A percentile compares a stretch with the other conserved stretches of the same genome.
phyloP scores from a whole-genome alignment of 2,888 invertebrate species.

The Plemyria rubiginata region DNA sequence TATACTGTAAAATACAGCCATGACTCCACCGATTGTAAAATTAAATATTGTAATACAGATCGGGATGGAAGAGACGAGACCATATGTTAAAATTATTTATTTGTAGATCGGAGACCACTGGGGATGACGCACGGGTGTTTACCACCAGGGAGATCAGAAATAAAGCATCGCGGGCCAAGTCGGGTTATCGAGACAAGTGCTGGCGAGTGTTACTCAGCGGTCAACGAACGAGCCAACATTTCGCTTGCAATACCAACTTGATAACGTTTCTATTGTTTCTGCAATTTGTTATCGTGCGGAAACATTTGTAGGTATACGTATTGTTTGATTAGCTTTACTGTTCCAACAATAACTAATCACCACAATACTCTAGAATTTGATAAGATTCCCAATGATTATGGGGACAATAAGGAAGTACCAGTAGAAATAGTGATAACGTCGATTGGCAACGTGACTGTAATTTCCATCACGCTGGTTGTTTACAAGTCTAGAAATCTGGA shows the following conservation, averaged over 20 bases:
- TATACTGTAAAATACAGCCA: conserved; percentile 37
- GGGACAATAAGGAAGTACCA: conserved; percentile 32
- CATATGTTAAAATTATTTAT: conserved; percentile 70
- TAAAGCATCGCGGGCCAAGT: conserved; percentile 67
- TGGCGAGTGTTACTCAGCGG: conserved; percentile 64
- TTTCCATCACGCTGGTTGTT: conserved; percentile 12
- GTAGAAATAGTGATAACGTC: conserved; percentile 14
- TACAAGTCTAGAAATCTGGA: conserved; percentile 6
- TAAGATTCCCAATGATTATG: conserved; percentile 39
- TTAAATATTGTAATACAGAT: conserved; percentile 39
- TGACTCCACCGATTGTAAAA: conserved; percentile 41
- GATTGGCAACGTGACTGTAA: conserved; percentile 1
- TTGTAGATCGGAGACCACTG: conserved; percentile 72
- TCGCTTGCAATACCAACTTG: conserved; percentile 59
- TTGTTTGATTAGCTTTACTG: conserved; percentile 45
- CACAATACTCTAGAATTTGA: conserved; percentile 44
- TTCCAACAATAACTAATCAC: conserved; percentile 42
- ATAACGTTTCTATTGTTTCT: conserved; percentile 70
- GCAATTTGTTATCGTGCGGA: conserved; percentile 50
- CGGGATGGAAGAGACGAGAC: conserved; percentile 47
- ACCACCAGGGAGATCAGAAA: conserved; percentile 78
- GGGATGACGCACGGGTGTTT: conserved; percentile 78
- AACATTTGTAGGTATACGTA: conserved; percentile 37
- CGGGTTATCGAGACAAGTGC: conserved; percentile 68
- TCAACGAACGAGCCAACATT: conserved; percentile 68